Percentiles rank a stretch among this genome's conserved stretches.
Evolutionary conservation across 2,888 invertebrate genomes (phyloP).

Genomic region (Lysandra bellargus): DNA sequence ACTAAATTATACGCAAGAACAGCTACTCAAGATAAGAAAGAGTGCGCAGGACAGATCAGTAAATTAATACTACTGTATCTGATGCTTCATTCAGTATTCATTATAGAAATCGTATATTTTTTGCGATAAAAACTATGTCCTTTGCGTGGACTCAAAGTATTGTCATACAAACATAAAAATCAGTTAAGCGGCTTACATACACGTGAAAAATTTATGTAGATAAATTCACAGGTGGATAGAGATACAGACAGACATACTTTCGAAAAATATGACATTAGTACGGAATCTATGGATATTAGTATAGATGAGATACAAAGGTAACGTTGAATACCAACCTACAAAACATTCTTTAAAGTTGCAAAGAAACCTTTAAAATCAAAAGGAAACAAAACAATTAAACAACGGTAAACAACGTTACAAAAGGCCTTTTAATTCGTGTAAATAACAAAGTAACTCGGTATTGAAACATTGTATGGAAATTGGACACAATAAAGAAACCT

Average conservation of each 20-base stretch:
- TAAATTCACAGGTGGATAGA: no score
- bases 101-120: no score
- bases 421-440: background rate
- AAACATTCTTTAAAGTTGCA: background rate
- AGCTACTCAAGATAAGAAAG: background rate
- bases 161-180: no score
- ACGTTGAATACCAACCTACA: background rate
- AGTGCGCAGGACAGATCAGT: background rate
- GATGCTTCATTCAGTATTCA: background rate
- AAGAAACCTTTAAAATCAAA: background rate
- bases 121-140: no score
- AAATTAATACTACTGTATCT: background rate
- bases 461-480: background rate
- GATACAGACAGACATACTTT: no score
- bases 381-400: background rate
- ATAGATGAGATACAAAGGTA: no score
- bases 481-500: background rate
- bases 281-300: no score
- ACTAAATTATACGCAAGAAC: background rate
- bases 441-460: conserved; percentile 1
- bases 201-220: no score
- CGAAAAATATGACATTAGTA: no score
- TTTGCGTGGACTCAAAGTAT: no score
- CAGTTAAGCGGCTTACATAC: no score
- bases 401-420: background rate